These are phyloP conservation scores for Geopemphigus sp. DNA, from an alignment of 1,140 invertebrate species.

Conservation along the genomic window DNA sequence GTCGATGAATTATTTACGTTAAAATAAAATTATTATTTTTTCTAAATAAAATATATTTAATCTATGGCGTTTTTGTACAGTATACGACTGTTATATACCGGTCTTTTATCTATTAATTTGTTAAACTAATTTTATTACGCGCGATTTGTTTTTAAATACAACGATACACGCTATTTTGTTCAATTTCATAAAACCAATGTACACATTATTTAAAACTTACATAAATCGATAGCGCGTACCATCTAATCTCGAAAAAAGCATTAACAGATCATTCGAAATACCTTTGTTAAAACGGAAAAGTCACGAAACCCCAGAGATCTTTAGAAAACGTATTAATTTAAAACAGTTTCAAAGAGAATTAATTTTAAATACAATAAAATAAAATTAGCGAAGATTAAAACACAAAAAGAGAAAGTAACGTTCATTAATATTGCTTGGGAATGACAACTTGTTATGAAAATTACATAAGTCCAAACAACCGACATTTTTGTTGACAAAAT, in stretches of 20 bases:
- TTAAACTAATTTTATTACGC: not conserved
- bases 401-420: not conserved
- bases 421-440: not conserved
- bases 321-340: constrained; percentile 5
- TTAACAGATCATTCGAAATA: constrained; percentile 15
- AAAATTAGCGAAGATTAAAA: constrained; percentile 2
- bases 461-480: constrained; percentile 14
- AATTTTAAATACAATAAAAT: constrained; percentile 26
- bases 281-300: constrained; percentile 8
- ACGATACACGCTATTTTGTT: not conserved
- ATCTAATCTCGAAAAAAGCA: not conserved
- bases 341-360: constrained; percentile 13
- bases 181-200: not conserved
- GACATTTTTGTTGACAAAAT: not conserved
- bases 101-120: not conserved
- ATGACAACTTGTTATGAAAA: constrained; percentile 22
- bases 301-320: not conserved
- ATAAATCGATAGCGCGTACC: not conserved
- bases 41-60: too few relatives aligned
- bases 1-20: too few relatives aligned
- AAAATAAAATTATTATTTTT: too few relatives aligned
- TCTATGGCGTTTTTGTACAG: too few relatives aligned
- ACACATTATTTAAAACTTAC: constrained; percentile 8
- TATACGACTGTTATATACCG: not conserved
- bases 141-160: not conserved